Evolutionary conservation across 2,113 vertebrate species (phyloP), one percentile per base, ranked within the genome.

Genomic region (Accipiter virgatus): DNA sequence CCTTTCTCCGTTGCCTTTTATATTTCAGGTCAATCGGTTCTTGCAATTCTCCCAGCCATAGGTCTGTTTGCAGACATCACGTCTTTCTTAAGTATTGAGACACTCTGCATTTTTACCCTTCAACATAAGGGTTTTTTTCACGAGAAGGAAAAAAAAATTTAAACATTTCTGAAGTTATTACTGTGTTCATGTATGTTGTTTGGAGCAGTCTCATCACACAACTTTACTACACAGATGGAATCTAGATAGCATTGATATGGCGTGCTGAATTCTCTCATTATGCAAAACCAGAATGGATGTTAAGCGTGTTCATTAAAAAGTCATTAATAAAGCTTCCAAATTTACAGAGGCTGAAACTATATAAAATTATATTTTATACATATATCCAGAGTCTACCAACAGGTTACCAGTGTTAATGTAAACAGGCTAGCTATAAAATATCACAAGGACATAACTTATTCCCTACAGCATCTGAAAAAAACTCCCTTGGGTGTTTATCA

Each of bases 61-160:
- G 34, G 11, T 18, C 27, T 80, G 18, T 40, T 89, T 78, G 40
- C 36, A 86, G 16, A 34, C 7, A 56, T 10, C 11, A 10, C 5
- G 47, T 27, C 5, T 38, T 72, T 80, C 55, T 70, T 68, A 19
- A 52, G 6, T 48, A 66, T 5, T 53, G 11, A 73, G 13, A 65
- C 4, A 68, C 15, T 10, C 15, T 40, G 36, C 3, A 61, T 36
- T 88, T 77, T 52, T 40, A 68, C 8, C 16, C 14, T 80, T 81
- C 16, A 42, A 11, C 52, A 6, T 17, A 13, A 72, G 29, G 3
- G 5, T 0, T 0, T 7, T 66, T 74, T 66, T 36, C 67, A 40
- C 4, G 12, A 34, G 11, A 15, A 56, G 34, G 63, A 55, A 36
- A 63, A 34, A 31, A 21, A 38, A 9, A 42, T 20, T 12, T 3